Percentiles rank a stretch among this genome's conserved stretches.
These are phyloP conservation scores for Marmota monax DNA, from an alignment of 2,113 vertebrate genomes.

Conservation along the genomic window DNA sequence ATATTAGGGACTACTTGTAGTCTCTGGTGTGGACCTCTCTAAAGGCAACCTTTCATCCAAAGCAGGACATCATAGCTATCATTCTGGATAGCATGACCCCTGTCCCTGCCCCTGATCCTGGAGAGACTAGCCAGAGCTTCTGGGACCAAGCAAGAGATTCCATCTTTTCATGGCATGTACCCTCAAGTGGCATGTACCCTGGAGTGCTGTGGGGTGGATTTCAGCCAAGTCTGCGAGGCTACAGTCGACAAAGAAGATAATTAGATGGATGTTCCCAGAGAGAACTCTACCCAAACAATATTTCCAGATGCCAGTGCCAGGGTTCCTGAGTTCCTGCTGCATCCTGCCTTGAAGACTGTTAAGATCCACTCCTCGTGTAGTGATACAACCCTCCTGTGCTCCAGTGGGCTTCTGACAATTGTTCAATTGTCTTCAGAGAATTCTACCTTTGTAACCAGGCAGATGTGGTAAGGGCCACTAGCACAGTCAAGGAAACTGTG, in stretches of 20 bases:
- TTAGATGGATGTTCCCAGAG: neutral
- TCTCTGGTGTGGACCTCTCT: neutral
- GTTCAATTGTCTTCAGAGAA: conserved; percentile 5
- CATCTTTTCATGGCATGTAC: neutral
- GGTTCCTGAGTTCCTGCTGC: neutral
- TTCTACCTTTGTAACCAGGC: neutral
- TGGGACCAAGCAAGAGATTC: neutral
- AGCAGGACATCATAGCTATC: neutral
- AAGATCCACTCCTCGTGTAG: neutral
- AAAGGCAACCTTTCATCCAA: neutral
- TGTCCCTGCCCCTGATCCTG: neutral
- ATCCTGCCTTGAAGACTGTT: neutral
- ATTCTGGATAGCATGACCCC: neutral
- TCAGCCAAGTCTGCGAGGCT: neutral
- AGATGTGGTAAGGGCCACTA: neutral
- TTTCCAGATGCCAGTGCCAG: neutral
- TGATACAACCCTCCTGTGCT: neutral
- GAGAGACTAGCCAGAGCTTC: neutral
- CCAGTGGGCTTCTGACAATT: neutral
- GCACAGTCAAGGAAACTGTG: neutral
- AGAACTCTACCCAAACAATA: neutral
- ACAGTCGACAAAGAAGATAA: neutral
- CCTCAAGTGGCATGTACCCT: neutral
- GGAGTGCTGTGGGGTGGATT: neutral
- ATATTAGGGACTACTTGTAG: neutral